Base-by-base conservation (phyloP, 2,888 invertebrate species). In the Eristalinus sepulchralis region DNA sequence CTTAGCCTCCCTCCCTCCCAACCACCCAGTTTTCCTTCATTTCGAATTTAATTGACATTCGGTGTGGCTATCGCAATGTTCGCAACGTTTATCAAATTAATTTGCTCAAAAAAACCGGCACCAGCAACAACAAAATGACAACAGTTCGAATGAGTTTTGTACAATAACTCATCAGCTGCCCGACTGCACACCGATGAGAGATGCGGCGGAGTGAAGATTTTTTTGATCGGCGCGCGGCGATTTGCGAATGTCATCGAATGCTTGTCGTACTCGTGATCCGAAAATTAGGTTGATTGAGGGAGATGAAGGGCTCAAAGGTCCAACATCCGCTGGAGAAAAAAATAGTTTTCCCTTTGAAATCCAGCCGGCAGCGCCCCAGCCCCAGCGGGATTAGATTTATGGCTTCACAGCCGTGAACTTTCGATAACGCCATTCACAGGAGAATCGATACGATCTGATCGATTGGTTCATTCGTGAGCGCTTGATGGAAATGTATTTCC, bases 401-500 rank as follows among this genome's bases (percentile, higher is more conserved):
- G 83, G 76, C 67, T 84, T 39, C 79, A 53, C 70, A 79, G 75
- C 81, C 68, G 76, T 81, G 81, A 85, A 81, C 84, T 85, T 76
- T 81, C 76, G 84, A 85, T 85, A 80, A 34, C 17, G 17, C 53
- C 22, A 57, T 22, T 24, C 24, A 13, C 24, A 11, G 13, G 11
- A 1, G 22, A 22, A 53, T 81, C 68, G 67, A 76, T 39, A 66
- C 60, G 64, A 72, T 67, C 75, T 80, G 84, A 84, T 84, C 80
- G 84, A 85, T 85, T 80, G 76, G 71, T 70, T 83, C 79, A 63
- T 10, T 13, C 13, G 33, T 53, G 59, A 63, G 24, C 20, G 31
- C 63, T 57, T 84, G 84, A 81, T 81, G 71, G 84, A 76, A 72
- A 76, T 77, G 57, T 85, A 66, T 85, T 81, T 85, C 80, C 80